These are phyloP conservation scores for Drosophila imparisetae DNA, from an alignment of 2,888 invertebrate genomes.

Conservation along the genomic window DNA sequence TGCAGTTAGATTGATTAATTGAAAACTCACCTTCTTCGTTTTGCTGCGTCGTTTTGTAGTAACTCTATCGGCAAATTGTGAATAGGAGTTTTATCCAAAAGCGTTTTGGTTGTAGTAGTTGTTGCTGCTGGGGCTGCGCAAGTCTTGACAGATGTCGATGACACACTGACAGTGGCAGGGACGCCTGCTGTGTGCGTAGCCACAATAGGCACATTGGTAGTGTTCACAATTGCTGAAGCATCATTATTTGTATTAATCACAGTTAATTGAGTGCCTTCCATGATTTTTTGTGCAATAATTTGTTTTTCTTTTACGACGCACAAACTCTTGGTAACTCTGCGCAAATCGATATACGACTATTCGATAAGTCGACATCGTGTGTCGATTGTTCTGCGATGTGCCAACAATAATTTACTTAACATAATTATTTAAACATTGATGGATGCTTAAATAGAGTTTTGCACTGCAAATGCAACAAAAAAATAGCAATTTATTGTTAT, in stretches of 20 bases:
- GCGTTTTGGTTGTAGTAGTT: conserved; percentile 23
- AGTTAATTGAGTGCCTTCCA: conserved; percentile 46
- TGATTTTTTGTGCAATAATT: conserved; percentile 27
- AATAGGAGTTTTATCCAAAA: conserved; percentile 54
- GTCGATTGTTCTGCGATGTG: conserved; percentile 1
- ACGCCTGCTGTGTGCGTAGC: conserved; percentile 44
- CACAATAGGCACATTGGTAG: conserved; percentile 22
- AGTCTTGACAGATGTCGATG: conserved; percentile 60
- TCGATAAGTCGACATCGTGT: conserved; percentile 24
- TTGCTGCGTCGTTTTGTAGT: conserved; percentile 82
- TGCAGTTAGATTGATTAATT: conserved; percentile 10
- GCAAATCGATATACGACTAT: conserved; percentile 43
- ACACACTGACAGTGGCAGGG: conserved; percentile 55
- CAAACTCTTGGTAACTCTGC: conserved; percentile 35
- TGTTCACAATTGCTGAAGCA: conserved; percentile 9
- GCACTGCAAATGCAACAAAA: not conserved
- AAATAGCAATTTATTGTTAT: not conserved
- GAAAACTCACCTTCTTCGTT: conserved; percentile 81
- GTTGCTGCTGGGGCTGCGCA: conserved; percentile 47
- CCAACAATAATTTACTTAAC: conserved; percentile 21
- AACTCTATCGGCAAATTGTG: conserved; percentile 77
- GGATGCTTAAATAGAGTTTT: not conserved
- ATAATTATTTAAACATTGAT: not conserved
- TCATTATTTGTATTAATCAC: conserved; percentile 24
- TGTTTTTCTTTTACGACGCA: conserved; percentile 49